These are phyloP conservation scores for Bujurquina vittata DNA, from an alignment of 2,113 vertebrate genomes.

Conservation along the genomic window DNA sequence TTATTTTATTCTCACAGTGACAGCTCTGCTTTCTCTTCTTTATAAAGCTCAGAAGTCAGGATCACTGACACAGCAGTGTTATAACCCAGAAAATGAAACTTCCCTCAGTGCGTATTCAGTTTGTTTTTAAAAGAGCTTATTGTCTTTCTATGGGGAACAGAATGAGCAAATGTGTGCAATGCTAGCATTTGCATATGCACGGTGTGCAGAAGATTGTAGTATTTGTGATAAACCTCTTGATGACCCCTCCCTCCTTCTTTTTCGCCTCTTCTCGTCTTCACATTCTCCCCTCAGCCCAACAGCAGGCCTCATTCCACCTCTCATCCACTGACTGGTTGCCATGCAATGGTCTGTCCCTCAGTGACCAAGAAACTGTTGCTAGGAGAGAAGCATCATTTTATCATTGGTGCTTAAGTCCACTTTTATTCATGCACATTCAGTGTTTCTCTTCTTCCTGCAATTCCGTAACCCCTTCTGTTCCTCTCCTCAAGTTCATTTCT, in stretches of 20 bases:
- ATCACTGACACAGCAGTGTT: neutral
- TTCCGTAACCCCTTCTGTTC: neutral
- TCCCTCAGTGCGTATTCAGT: neutral
- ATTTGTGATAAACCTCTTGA: neutral
- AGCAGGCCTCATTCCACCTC: constrained; percentile 39
- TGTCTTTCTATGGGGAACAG: neutral
- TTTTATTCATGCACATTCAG: constrained; percentile 10
- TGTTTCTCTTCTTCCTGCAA: neutral
- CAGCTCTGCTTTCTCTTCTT: neutral
- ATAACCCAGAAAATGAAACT: neutral
- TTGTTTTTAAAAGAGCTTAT: neutral
- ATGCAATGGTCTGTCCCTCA: constrained; percentile 61
- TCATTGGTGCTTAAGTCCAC: constrained; percentile 17
- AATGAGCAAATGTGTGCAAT: neutral
- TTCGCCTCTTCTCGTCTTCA: neutral
- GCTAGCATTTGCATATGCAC: neutral
- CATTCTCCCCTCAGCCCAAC: neutral
- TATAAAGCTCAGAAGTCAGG: neutral
- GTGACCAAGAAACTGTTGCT: constrained; percentile 65
- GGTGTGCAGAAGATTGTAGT: neutral
- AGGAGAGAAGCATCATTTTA: constrained; percentile 56
- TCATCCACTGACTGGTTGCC: constrained; percentile 62
- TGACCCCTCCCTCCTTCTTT: neutral
- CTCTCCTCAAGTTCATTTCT: constrained; percentile 12
- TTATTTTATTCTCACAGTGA: neutral